Base-by-base conservation (phyloP, 1,140 invertebrate genomes). In the Bombus impatiens region DNA sequence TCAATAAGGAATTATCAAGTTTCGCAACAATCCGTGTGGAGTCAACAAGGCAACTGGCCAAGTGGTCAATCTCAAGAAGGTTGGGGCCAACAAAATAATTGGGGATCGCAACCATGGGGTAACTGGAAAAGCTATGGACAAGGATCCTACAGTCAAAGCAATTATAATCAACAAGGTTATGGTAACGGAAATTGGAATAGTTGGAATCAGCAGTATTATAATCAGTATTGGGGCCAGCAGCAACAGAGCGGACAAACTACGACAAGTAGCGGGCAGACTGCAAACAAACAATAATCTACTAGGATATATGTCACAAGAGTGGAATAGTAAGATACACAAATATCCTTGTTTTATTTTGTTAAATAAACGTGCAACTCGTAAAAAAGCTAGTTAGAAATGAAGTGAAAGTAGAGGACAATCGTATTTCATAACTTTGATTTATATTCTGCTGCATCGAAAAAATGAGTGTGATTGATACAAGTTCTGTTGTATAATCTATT, bases 141-240 rank as follows among this genome's bases (percentile, higher is more conserved):
- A 62, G 78, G 92, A 18, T 90, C 86, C 22, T 95, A 95, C 76
- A 87, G 88, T 44, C 92, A 93, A 44, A 76, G 88, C 0, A 89
- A 78, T 72, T 94, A 94, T 70, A 91, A 85, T 86, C 92, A 92
- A 82, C 92, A 93, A 71, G 88, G 89, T 68, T 95, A 95, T 53
- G 95, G 94, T 35, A 95, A 95, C 72, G 94, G 94, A 81, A 95
- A 94, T 88, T 95, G 94, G 92, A 92, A 88, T 65, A 92, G 90
- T 91, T 95, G 93, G 94, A 93, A 94, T 88, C 92, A 93, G 90
- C 94, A 94, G 93, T 95, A 95, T 94, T 94, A 95, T 89, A 93
- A 94, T 92, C 94, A 95, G 93, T 94, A 95, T 95, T 95, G 94
- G 92, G 91, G 91, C 84, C 93, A 94, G 82, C 93, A 93, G 78